phyloP scores from a whole-genome alignment of 53 echinoderm and acorn worm genomes.

The Hippasteria phrygiana region DNA sequence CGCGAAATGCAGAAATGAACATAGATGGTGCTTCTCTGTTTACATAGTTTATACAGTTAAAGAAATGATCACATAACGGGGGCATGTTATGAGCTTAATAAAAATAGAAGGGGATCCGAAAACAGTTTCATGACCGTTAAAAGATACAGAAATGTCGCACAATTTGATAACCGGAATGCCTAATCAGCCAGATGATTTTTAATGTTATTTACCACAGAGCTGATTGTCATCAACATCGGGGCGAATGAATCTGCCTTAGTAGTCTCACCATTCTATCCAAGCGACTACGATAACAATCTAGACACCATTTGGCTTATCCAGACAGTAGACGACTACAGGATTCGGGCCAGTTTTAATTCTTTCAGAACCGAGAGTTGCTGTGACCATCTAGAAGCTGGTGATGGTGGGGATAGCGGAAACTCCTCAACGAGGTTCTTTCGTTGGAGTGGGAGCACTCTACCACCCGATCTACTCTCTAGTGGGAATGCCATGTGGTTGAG shows the following conservation, averaged over 20 bases:
- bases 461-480: neutral
- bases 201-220: too few species aligned
- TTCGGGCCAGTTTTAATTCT: neutral
- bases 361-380: neutral
- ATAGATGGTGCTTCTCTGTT: too few species aligned
- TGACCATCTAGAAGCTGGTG: neutral
- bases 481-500: neutral
- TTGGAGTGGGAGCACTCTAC: too few species aligned
- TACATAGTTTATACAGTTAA: too few species aligned
- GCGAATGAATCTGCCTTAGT: neutral
- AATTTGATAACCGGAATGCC: too few species aligned
- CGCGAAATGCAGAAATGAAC: too few species aligned
- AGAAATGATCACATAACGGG: too few species aligned
- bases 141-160: too few species aligned
- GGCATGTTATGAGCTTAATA: too few species aligned
- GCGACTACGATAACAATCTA: neutral
- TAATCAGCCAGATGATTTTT: too few species aligned
- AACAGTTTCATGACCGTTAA: too few species aligned
- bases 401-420: neutral
- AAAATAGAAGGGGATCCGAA: too few species aligned
- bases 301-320: neutral
- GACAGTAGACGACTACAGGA: neutral
- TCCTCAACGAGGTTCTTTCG: neutral
- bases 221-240: neutral
- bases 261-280: neutral